phyloP scores from a whole-genome alignment of 2,113 vertebrate genomes.

The Bujurquina vittata region DNA sequence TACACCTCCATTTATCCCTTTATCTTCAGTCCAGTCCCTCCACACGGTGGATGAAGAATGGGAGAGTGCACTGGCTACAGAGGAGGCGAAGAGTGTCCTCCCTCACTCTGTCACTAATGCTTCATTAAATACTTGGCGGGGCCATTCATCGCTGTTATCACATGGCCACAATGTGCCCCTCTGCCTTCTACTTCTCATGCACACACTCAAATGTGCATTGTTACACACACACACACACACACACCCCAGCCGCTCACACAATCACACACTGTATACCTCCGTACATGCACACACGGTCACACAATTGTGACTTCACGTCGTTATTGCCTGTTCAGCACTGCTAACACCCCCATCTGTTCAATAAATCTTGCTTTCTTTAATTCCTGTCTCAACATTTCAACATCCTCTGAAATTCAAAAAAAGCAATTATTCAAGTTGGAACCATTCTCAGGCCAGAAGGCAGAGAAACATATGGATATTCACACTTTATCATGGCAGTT shows the following conservation, averaged over 20 bases:
- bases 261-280: neutral
- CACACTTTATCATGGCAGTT: neutral
- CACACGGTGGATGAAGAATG: conserved; percentile 48
- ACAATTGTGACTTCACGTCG: neutral
- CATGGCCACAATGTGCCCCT: conserved; percentile 42
- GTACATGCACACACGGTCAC: neutral
- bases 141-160: conserved; percentile 70
- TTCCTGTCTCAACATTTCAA: conserved; percentile 17
- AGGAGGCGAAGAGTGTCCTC: conserved; percentile 35
- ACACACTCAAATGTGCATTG: neutral
- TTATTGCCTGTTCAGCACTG: conserved; percentile 34
- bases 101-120: conserved; percentile 65
- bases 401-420: conserved; percentile 22
- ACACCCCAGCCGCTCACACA: neutral
- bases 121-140: conserved; percentile 66
- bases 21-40: conserved; percentile 44
- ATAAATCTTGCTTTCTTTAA: neutral
- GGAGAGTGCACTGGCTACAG: conserved; percentile 24
- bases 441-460: neutral
- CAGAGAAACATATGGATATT: conserved; percentile 6
- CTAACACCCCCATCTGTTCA: conserved; percentile 25
- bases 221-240: neutral
- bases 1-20: conserved; percentile 50
- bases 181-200: neutral
- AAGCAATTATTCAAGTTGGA: conserved; percentile 24